Percentiles rank a stretch among this genome's conserved stretches.
These are phyloP conservation scores for Anas platyrhynchos DNA, from an alignment of 2,113 vertebrate species.

Conservation along the genomic window DNA sequence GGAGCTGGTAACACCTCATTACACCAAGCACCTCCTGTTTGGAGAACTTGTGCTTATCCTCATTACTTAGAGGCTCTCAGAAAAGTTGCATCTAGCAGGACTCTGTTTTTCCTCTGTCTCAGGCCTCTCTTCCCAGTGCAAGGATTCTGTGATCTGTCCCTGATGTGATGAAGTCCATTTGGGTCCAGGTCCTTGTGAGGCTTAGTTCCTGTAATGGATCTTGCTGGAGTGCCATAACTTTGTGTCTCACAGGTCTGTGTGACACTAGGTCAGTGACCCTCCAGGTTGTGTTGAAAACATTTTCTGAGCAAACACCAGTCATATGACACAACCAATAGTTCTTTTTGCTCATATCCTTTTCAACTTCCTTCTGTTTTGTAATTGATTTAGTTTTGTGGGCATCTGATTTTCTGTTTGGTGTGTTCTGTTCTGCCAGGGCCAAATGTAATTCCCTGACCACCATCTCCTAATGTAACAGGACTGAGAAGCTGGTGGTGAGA, in stretches of 20 bases:
- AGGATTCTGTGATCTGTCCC: background rate
- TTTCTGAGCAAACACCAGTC: background rate
- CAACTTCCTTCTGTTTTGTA: background rate
- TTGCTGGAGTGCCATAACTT: background rate
- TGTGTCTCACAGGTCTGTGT: background rate
- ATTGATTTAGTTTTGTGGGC: background rate
- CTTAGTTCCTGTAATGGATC: background rate
- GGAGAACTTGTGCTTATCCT: background rate
- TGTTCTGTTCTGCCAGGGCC: background rate
- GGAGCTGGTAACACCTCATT: background rate
- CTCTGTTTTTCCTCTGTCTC: background rate
- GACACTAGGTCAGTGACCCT: background rate
- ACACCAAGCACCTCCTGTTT: background rate
- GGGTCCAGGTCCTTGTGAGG: background rate
- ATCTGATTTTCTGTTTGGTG: background rate
- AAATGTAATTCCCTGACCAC: background rate
- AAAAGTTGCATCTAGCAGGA: background rate
- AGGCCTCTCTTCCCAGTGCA: background rate
- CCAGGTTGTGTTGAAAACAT: background rate
- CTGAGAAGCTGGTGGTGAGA: background rate
- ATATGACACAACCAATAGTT: background rate
- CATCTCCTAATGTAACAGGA: background rate
- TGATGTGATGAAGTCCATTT: background rate
- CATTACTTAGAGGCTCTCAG: background rate
- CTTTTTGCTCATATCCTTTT: background rate